These are phyloP conservation scores for Plutella xylostella DNA, from an alignment of 2,888 invertebrate genomes.

Conservation along the genomic window DNA sequence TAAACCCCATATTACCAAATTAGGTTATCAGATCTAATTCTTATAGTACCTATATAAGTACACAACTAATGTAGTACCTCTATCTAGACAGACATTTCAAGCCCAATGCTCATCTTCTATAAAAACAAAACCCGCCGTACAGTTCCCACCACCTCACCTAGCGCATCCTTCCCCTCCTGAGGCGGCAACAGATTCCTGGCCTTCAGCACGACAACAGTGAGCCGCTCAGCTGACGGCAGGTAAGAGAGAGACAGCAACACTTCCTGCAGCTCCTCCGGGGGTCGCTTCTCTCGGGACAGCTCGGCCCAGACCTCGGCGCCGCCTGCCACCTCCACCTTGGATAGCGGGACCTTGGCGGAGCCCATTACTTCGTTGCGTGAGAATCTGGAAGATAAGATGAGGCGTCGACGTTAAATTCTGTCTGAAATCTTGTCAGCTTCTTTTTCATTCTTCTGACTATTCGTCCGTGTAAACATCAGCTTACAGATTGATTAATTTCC, in stretches of 20 bases:
- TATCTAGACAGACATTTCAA: too few species aligned
- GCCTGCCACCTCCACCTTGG: constrained; percentile 81
- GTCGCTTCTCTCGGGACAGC: constrained; percentile 82
- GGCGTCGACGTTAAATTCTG: not conserved
- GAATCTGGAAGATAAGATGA: constrained; percentile 61
- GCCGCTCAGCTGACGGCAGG: constrained; percentile 87
- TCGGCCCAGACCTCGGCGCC: constrained; percentile 91
- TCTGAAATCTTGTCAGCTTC: too few species aligned
- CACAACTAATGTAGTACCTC: too few species aligned
- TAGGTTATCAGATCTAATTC: too few species aligned
- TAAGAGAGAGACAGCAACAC: constrained; percentile 87
- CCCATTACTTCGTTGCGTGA: constrained; percentile 91
- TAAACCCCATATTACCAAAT: too few species aligned
- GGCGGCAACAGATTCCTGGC: constrained; percentile 85
- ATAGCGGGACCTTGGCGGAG: constrained; percentile 82
- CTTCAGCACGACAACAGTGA: constrained; percentile 86
- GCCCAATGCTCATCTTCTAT: too few species aligned
- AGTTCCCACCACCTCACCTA: constrained; percentile 66
- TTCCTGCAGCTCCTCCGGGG: constrained; percentile 85
- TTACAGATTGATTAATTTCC: too few species aligned
- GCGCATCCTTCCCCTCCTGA: constrained; percentile 73
- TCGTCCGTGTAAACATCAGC: too few species aligned
- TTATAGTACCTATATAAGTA: too few species aligned
- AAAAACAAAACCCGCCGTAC: too few species aligned
- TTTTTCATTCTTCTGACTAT: too few species aligned